Evolutionary conservation across 2,888 invertebrate genomes (phyloP).

Genomic region (Trachelus troglodyta): DNA sequence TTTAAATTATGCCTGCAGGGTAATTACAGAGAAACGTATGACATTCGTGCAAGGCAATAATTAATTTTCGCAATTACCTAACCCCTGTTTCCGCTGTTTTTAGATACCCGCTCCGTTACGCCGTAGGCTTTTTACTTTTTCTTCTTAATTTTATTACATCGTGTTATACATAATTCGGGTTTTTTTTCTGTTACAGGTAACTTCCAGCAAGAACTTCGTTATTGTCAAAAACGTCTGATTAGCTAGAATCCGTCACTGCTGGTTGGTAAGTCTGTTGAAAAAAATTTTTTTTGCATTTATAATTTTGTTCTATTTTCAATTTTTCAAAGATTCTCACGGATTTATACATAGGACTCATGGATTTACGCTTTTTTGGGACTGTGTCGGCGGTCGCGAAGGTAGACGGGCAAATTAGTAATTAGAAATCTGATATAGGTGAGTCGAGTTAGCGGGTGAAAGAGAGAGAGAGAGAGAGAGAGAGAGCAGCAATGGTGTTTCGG

Average conservation of each 20-base stretch:
- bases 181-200: neutral
- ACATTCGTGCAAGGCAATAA: constrained; percentile 63
- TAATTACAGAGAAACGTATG: constrained; percentile 61
- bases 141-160: constrained; percentile 19
- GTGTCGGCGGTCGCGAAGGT: neutral
- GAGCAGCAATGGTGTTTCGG: constrained; percentile 55
- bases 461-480: constrained; percentile 34
- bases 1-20: constrained; percentile 59
- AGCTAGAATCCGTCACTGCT: constrained; percentile 8
- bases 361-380: neutral
- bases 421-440: constrained; percentile 63
- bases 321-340: neutral
- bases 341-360: neutral
- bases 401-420: constrained; percentile 62
- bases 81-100: constrained; percentile 39
- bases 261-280: constrained; percentile 24
- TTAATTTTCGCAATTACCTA: constrained; percentile 62
- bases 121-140: constrained; percentile 1
- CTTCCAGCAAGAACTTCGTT: neutral
- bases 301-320: neutral
- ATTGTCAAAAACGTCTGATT: constrained; percentile 21
- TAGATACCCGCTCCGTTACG: constrained; percentile 26
- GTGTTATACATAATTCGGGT: constrained; percentile 16
- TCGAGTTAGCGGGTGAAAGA: constrained; percentile 34
- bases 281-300: neutral